Conservation (phyloP, 2,113 vertebrate genomes). For the Apodemus sylvaticus region DNA sequence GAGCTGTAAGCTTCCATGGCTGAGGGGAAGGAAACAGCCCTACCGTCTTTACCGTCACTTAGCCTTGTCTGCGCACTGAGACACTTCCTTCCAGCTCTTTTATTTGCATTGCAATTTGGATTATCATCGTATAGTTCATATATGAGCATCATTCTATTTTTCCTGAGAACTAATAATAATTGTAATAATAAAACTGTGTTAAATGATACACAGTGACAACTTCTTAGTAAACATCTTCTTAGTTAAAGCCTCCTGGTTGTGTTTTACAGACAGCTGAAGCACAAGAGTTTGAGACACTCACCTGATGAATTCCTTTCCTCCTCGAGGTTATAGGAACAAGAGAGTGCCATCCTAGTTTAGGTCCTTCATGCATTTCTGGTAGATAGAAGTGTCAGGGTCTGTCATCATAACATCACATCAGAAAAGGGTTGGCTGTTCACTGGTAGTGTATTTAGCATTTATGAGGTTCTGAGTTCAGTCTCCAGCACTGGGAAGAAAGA, state of each 20-base stretch:
- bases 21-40: not conserved
- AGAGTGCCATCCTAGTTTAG: not conserved
- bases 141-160: not conserved
- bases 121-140: not conserved
- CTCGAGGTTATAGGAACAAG: not conserved
- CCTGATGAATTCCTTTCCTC: not conserved
- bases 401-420: not conserved
- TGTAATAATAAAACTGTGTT: not conserved
- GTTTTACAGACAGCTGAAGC: not conserved
- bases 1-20: not conserved
- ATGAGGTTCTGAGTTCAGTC: not conserved
- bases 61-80: not conserved
- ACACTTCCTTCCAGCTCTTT: not conserved
- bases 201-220: not conserved
- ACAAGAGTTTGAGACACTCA: not conserved
- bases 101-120: not conserved
- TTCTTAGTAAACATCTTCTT: not conserved
- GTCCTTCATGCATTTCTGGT: not conserved
- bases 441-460: not conserved
- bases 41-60: not conserved
- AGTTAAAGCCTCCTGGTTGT: not conserved
- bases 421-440: not conserved
- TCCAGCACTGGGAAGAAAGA: not conserved
- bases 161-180: not conserved
- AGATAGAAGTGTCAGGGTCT: not conserved